phyloP scores from a whole-genome alignment of 1,140 invertebrate genomes.

The Campoletis sonorensis region DNA sequence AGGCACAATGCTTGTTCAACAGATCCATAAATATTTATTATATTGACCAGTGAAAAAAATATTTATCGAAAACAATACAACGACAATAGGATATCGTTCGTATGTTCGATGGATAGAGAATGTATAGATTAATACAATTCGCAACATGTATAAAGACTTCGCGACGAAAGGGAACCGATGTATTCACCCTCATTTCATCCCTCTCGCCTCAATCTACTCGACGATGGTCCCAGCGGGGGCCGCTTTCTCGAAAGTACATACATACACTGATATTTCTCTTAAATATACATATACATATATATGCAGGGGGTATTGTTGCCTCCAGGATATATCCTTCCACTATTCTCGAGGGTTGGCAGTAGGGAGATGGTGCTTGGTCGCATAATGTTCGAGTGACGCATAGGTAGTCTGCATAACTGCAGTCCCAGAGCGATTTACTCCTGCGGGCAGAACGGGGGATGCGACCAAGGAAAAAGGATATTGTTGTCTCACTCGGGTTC shows the following conservation, averaged over 20 bases:
- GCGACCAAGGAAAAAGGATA: constrained; percentile 15
- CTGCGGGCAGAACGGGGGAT: constrained; percentile 45
- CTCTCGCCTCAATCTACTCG: constrained; percentile 15
- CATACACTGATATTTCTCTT: background rate
- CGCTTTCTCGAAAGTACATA: constrained; percentile 20
- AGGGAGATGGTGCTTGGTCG: constrained; percentile 58
- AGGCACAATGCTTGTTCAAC: too few species aligned
- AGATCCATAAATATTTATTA: too few species aligned
- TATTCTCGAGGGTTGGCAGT: constrained; percentile 44
- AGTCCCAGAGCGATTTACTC: constrained; percentile 63
- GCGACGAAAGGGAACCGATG: background rate
- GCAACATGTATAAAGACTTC: background rate
- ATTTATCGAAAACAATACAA: too few species aligned
- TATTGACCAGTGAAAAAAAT: too few species aligned
- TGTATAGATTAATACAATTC: background rate
- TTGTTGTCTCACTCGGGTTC: constrained; percentile 21
- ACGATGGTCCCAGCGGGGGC: constrained; percentile 35
- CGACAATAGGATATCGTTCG: background rate
- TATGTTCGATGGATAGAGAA: background rate
- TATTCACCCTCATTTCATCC: constrained; percentile 21
- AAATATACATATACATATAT: background rate
- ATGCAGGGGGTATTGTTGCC: background rate
- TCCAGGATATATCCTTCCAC: constrained; percentile 8
- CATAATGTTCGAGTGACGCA: constrained; percentile 67
- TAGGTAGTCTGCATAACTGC: constrained; percentile 68